These are phyloP conservation scores for Saxidomus purpurata DNA, from an alignment of 1,140 invertebrate genomes.

Conservation along the genomic window DNA sequence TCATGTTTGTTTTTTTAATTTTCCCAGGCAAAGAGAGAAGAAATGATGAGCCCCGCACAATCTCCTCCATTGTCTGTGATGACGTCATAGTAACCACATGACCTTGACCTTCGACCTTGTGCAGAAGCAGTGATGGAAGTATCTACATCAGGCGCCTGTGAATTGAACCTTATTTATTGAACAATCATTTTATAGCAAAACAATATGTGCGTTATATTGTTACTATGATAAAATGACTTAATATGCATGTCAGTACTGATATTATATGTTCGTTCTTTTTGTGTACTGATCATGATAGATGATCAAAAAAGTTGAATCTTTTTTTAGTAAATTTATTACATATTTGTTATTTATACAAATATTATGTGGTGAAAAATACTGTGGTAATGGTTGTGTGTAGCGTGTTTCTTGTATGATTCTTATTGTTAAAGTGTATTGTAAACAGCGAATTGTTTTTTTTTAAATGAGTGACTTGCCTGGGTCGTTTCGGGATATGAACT, in stretches of 20 bases:
- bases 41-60: constrained; percentile 43
- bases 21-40: constrained; percentile 40
- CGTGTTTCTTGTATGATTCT: background rate
- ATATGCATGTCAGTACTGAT: background rate
- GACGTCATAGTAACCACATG: constrained; percentile 40
- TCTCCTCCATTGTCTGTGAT: constrained; percentile 43
- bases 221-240: background rate
- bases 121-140: background rate
- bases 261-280: background rate
- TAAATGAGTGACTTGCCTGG: background rate
- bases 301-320: background rate
- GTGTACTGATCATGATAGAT: background rate
- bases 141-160: background rate
- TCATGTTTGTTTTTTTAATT: background rate
- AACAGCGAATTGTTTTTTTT: background rate
- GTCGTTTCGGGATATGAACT: too few species aligned
- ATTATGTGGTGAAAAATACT: background rate
- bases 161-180: constrained; percentile 21
- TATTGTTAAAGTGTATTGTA: background rate
- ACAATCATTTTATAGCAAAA: constrained; percentile 20
- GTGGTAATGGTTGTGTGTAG: background rate
- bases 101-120: background rate
- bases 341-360: constrained; percentile 13
- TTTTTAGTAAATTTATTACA: background rate
- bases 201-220: constrained; percentile 19